Percentiles rank a stretch among this genome's conserved stretches.
phyloP scores from a whole-genome alignment of 2,797 vertebrate species.

The Chrysocyon brachyurus region DNA sequence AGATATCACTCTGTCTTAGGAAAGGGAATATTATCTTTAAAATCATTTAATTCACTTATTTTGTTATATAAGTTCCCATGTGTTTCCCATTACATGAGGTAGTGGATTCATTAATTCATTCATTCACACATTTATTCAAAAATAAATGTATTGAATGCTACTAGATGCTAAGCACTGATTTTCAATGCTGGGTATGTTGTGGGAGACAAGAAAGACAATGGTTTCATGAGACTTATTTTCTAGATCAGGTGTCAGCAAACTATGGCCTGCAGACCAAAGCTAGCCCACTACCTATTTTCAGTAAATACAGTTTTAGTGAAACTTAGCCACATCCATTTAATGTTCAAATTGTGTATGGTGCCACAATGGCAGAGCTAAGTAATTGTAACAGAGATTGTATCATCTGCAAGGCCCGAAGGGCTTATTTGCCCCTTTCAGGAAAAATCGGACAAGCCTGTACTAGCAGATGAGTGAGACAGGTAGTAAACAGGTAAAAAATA shows the following conservation, averaged over 20 bases:
- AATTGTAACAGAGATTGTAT: neutral
- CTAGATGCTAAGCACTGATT: neutral
- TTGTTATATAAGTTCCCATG: neutral
- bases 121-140: neutral
- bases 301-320: neutral
- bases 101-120: neutral
- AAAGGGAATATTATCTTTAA: neutral
- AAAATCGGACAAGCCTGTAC: neutral
- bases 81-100: neutral
- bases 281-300: neutral
- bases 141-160: neutral
- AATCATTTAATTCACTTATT: neutral
- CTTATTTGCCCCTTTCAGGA: neutral
- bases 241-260: neutral
- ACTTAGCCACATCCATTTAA: too few relatives aligned
- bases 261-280: neutral
- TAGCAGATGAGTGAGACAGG: neutral
- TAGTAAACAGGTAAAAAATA: neutral
- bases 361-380: neutral
- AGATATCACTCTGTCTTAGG: neutral
- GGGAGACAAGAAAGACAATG: neutral
- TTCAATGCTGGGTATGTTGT: neutral
- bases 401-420: neutral
- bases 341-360: too few relatives aligned
- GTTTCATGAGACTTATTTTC: neutral